Percentiles rank a stretch among this genome's conserved stretches.
phyloP scores from a whole-genome alignment of 2,113 vertebrate species.

The Symphodus melops region DNA sequence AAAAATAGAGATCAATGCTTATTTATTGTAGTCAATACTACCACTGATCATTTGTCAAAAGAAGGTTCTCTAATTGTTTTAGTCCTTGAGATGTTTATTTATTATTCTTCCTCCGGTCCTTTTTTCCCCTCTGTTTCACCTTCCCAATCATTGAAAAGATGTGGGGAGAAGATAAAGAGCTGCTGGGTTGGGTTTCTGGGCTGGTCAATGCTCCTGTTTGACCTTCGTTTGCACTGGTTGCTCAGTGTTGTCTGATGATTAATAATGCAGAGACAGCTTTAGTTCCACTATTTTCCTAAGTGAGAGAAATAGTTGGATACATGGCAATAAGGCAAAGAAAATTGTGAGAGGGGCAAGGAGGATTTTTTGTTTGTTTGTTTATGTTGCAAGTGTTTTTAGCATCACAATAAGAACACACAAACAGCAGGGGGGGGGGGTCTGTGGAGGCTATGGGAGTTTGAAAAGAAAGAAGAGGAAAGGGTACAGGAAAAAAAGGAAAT shows the following conservation, averaged over 20 bases:
- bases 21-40: too few species aligned
- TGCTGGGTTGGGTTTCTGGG: constrained; percentile 43
- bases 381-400: not conserved
- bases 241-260: constrained; percentile 66
- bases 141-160: constrained; percentile 14
- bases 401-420: not conserved
- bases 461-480: not conserved
- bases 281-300: constrained; percentile 57
- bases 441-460: not conserved
- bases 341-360: not conserved
- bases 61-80: not conserved
- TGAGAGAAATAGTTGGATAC: constrained; percentile 17
- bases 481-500: not conserved
- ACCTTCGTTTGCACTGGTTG: constrained; percentile 67
- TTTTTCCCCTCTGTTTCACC: not conserved
- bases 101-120: not conserved
- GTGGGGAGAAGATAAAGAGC: not conserved
- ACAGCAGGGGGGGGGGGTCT: not conserved
- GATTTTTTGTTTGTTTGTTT: constrained; percentile 20
- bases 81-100: not conserved
- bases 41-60: too few species aligned
- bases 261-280: constrained; percentile 75
- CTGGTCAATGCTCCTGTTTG: constrained; percentile 42
- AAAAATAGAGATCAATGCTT: not conserved
- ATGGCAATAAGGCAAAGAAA: constrained; percentile 12